Base-by-base conservation (phyloP, 2,888 invertebrate species). In the Scaptodrosophila latifasciaeformis region DNA sequence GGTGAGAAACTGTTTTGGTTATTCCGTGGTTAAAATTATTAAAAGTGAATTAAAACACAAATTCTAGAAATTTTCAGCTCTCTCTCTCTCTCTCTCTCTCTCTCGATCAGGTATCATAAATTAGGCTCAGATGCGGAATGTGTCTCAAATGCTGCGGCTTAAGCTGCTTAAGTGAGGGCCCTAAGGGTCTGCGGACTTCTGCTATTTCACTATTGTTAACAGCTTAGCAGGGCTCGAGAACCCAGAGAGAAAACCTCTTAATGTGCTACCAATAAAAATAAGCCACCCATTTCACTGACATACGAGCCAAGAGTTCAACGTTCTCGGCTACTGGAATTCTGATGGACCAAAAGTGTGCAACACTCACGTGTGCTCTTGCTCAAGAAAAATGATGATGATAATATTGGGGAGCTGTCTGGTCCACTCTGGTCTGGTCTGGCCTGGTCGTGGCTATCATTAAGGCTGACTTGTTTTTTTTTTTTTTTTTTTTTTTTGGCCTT, bases 321-420 rank as follows among this genome's bases (percentile, higher is more conserved):
- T n/a, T n/a, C n/a, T n/a, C n/a, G n/a, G n/a, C 45, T 46, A 46
- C 40, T 40, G 50, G 46, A 46, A 18, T 52, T 31, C 17, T 34
- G 6, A 34, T 13, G n/a, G n/a, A n/a, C n/a, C n/a, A n/a, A n/a
- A n/a, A n/a, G n/a, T n/a, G n/a, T n/a, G n/a, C n/a, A n/a, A n/a
- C n/a, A 3, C 5, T 10, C 29, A 35, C 1, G 29, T 10, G 24
- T 21, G 10, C 10, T 40, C 19, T 40, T 19, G 2, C 2, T 12
- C 7, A 62, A 65, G 65, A 67, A 45, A 56, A 59, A 65, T 65
- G 67, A 65, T 65, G 67, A 65, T 65, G 64, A 67, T n/a, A n/a
- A n/a, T n/a, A n/a, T n/a, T n/a, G n/a, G n/a, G n/a, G n/a, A n/a
- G n/a, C n/a, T n/a, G 64, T 59, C 65, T 46, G 43, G 17, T 3